A percentile compares a stretch with the other conserved stretches of the same genome.
phyloP scores from a whole-genome alignment of 2,888 invertebrate genomes.

The Aquatica leii region DNA sequence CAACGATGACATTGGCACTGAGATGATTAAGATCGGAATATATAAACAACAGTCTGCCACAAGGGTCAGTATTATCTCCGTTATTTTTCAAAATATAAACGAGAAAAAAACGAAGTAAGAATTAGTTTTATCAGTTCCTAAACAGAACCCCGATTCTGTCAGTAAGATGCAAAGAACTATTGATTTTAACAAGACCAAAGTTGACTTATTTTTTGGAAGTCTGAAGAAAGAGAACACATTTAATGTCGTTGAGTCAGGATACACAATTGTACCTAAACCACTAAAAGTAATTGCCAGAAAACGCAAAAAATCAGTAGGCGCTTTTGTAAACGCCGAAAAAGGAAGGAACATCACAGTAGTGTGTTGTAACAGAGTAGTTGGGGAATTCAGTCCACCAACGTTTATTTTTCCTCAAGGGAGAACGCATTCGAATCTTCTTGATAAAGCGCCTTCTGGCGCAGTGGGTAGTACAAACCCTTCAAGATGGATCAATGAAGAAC shows the following conservation, averaged over 20 bases:
- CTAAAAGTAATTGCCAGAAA: conserved; percentile 17
- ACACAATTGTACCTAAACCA: conserved; percentile 11
- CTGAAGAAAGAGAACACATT: conserved; percentile 14
- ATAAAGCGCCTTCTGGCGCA: conserved; percentile 18
- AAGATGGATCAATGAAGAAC: conserved; percentile 20
- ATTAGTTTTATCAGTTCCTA: too few species aligned
- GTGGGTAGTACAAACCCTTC: conserved; percentile 15
- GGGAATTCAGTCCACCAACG: conserved; percentile 1
- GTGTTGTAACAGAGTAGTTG: conserved; percentile 12
- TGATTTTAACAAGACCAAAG: conserved; percentile 17
- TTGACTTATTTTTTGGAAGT: conserved; percentile 1
- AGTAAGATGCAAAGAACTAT: conserved; percentile 20
- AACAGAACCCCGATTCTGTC: too few species aligned
- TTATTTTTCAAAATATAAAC: too few species aligned
- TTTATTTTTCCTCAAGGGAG: conserved; percentile 15
- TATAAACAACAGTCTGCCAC: too few species aligned
- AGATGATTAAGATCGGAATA: too few species aligned
- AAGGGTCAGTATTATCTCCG: too few species aligned
- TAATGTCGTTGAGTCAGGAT: conserved; percentile 22
- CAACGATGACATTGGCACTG: too few species aligned
- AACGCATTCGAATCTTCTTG: conserved; percentile 4
- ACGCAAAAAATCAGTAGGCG: conserved; percentile 15
- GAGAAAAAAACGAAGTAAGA: too few species aligned
- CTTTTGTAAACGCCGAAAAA: conserved; percentile 15
- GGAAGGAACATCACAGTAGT: conserved; percentile 14